phyloP scores from a whole-genome alignment of 2,113 vertebrate species.

The Lutjanus erythropterus region DNA sequence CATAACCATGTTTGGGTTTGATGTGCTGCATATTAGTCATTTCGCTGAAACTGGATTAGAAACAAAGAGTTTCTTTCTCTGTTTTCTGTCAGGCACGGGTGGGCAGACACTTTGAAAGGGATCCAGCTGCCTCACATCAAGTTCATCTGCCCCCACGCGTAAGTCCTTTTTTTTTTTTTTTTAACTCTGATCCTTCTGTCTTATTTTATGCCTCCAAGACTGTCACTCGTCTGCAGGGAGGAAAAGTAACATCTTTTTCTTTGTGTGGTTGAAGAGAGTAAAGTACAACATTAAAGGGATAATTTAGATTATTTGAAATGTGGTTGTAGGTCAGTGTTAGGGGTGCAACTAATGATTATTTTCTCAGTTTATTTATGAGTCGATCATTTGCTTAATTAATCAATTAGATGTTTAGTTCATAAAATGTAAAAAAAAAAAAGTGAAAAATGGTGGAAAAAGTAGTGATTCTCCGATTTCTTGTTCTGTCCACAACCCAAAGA shows the following conservation, averaged over 20 bases:
- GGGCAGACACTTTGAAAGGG: constrained; percentile 91
- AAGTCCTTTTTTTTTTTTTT: constrained; percentile 78
- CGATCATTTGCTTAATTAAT: too few relatives aligned
- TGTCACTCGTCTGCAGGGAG: not conserved
- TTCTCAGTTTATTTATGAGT: too few relatives aligned
- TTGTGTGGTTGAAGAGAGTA: not conserved
- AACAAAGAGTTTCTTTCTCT: constrained; percentile 46
- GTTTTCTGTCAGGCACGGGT: constrained; percentile 89
- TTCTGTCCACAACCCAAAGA: too few relatives aligned
- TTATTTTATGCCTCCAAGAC: not conserved
- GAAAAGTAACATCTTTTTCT: not conserved
- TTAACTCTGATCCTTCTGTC: not conserved
- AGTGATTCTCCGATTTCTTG: too few relatives aligned
- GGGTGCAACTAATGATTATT: too few relatives aligned
- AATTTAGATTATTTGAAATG: too few relatives aligned
- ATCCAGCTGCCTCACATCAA: constrained; percentile 96
- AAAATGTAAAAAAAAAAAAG: too few relatives aligned
- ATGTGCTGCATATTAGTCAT: not conserved
- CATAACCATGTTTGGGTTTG: not conserved
- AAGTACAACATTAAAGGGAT: too few relatives aligned
- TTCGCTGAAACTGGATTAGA: constrained; percentile 16
- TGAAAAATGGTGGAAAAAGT: too few relatives aligned
- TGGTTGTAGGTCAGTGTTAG: too few relatives aligned
- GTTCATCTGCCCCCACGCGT: constrained; percentile 98
- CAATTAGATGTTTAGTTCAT: too few relatives aligned